Percentiles rank a stretch among this genome's conserved stretches.
These are phyloP conservation scores for Lophius piscatorius DNA, from an alignment of 2,113 vertebrate genomes.

Conservation along the genomic window DNA sequence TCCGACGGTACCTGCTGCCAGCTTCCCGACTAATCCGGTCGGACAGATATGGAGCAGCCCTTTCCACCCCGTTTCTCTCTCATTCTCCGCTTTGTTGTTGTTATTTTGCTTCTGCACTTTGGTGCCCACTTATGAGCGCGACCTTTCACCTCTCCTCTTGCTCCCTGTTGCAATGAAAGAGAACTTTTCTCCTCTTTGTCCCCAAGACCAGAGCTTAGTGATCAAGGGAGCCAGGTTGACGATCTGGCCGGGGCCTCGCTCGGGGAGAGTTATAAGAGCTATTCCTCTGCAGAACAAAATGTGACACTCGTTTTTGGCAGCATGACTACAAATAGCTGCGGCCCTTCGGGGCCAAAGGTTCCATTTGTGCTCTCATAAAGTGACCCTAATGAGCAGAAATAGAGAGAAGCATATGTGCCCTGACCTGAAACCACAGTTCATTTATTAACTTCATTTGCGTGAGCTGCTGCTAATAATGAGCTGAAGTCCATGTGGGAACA, in stretches of 20 bases:
- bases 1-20: constrained; percentile 64
- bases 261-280: constrained; percentile 37
- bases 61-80: constrained; percentile 61
- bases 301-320: constrained; percentile 60
- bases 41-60: constrained; percentile 74
- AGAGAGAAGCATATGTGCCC: constrained; percentile 66
- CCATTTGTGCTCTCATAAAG: constrained; percentile 67
- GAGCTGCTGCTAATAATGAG: constrained; percentile 67
- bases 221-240: constrained; percentile 60
- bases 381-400: constrained; percentile 75
- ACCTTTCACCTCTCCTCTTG: constrained; percentile 66
- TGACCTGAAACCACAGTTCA: constrained; percentile 56
- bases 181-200: constrained; percentile 48
- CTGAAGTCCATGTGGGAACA: constrained; percentile 36
- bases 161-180: constrained; percentile 59
- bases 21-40: constrained; percentile 58
- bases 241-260: constrained; percentile 37
- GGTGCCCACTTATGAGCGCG: constrained; percentile 60
- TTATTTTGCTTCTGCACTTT: constrained; percentile 56
- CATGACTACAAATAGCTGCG: constrained; percentile 38
- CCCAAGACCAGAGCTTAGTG: constrained; percentile 44
- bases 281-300: constrained; percentile 59
- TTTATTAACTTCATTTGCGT: constrained; percentile 64
- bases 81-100: constrained; percentile 65
- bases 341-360: constrained; percentile 65